Evolutionary conservation across 2,797 vertebrate species (phyloP).

Genomic region (Morus bassanus): DNA sequence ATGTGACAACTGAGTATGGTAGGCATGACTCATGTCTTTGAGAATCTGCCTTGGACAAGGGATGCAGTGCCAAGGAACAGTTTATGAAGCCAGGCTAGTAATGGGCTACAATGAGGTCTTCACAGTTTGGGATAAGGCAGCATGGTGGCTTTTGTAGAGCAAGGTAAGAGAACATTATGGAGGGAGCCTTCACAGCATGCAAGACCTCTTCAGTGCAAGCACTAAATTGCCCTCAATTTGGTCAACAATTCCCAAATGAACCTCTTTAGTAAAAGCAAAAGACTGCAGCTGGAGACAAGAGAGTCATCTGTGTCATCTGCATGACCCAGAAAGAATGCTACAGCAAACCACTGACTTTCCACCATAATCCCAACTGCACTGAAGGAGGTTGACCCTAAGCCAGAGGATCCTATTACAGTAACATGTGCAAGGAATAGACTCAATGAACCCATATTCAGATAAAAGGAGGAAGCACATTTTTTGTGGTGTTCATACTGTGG

Average conservation of each 20-base stretch:
- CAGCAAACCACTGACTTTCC: not conserved
- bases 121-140: not conserved
- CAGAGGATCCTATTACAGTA: not conserved
- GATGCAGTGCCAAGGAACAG: not conserved
- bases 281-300: not conserved
- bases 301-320: not conserved
- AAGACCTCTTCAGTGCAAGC: not conserved
- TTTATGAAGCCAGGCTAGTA: not conserved
- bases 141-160: not conserved
- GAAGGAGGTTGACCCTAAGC: not conserved
- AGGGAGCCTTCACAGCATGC: not conserved
- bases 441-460: not conserved
- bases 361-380: not conserved
- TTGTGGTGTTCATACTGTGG: not conserved
- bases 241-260: not conserved
- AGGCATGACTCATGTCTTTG: not conserved
- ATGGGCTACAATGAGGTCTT: not conserved
- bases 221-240: not conserved
- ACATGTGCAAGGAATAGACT: not conserved
- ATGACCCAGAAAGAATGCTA: not conserved
- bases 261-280: not conserved
- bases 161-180: not conserved
- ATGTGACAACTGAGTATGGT: not conserved
- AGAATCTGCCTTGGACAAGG: not conserved
- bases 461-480: fast-evolving